phyloP scores from a whole-genome alignment of 2,888 invertebrate species.

The Apotomis capreana region DNA sequence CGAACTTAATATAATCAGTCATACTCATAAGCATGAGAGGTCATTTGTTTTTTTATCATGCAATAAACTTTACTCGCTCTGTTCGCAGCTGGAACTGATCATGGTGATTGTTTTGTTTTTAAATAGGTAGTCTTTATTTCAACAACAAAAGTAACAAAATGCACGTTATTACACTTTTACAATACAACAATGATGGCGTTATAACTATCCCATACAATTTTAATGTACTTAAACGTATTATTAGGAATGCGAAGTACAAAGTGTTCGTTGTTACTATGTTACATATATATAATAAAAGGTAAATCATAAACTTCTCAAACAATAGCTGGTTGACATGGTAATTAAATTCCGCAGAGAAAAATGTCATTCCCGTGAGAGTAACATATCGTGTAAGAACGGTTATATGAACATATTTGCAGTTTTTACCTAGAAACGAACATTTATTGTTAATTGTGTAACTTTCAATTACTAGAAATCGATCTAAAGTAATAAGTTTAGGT shows the following conservation, averaged over 20 bases:
- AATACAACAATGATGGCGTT: too few relatives aligned
- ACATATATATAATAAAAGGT: neutral
- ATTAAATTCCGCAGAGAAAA: neutral
- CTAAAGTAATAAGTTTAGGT: neutral
- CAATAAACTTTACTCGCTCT: too few relatives aligned
- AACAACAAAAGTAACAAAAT: too few relatives aligned
- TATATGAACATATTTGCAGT: constrained; percentile 2
- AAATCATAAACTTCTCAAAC: constrained; percentile 2
- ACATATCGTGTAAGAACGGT: constrained; percentile 8
- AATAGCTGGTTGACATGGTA: constrained; percentile 3
- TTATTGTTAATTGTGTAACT: constrained; percentile 9
- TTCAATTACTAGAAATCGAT: neutral
- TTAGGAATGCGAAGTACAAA: neutral
- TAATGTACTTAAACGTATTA: too few relatives aligned
- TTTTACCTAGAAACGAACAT: neutral
- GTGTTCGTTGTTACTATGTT: neutral
- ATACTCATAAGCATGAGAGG: too few relatives aligned
- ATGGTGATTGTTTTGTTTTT: too few relatives aligned
- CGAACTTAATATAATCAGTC: too few relatives aligned
- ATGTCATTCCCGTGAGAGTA: constrained; percentile 2
- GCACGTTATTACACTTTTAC: too few relatives aligned
- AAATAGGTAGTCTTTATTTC: too few relatives aligned
- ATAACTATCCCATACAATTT: too few relatives aligned
- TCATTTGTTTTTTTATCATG: too few relatives aligned
- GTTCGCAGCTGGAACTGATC: too few relatives aligned